phyloP scores from a whole-genome alignment of 2,113 vertebrate species.

The Charina bottae region DNA sequence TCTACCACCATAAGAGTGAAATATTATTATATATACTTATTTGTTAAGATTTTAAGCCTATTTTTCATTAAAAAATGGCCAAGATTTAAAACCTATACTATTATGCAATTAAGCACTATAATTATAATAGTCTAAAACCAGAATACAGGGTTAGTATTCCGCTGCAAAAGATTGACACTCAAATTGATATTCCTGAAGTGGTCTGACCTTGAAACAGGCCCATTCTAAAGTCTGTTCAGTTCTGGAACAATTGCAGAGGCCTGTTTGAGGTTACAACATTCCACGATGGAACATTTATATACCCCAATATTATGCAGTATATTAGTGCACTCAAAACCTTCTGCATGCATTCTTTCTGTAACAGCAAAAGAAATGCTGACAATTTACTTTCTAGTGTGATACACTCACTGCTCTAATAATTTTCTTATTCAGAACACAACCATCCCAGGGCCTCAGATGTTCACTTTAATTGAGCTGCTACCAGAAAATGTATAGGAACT shows the following conservation, averaged over 20 bases:
- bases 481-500: background rate
- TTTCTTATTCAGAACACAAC: background rate
- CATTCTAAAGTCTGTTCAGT: background rate
- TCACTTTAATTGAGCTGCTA: background rate
- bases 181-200: background rate
- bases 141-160: background rate
- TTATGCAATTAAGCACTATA: background rate
- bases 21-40: background rate
- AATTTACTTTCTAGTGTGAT: background rate
- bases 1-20: background rate
- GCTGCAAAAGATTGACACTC: background rate
- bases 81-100: background rate
- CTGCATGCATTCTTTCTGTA: background rate
- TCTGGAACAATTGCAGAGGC: background rate
- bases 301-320: background rate
- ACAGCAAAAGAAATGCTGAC: background rate
- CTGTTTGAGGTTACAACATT: background rate
- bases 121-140: background rate
- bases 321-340: background rate
- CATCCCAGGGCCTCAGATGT: background rate
- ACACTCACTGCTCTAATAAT: background rate
- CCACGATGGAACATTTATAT: background rate
- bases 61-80: background rate
- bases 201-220: background rate
- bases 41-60: background rate